Evolutionary conservation across 2,888 invertebrate species (phyloP).

Genomic region (Dicycla oo): DNA sequence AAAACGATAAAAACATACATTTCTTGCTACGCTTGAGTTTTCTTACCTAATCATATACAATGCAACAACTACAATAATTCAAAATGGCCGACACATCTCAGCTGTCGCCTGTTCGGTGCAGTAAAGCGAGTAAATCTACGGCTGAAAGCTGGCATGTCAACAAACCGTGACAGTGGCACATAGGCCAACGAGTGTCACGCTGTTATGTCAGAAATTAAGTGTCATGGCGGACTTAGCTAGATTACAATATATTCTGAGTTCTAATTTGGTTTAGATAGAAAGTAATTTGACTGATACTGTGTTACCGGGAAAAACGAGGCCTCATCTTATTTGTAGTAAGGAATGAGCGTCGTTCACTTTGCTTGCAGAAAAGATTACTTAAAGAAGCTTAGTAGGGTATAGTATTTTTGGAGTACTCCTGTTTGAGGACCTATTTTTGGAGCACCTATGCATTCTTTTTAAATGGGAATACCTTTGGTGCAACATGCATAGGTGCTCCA

Average conservation of each 20-base stretch:
- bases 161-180: constrained; percentile 30
- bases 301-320: not conserved
- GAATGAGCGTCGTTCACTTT: too few relatives aligned
- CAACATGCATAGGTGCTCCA: too few relatives aligned
- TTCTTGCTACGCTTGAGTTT: not conserved
- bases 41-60: not conserved
- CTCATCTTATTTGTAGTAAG: too few relatives aligned
- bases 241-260: not conserved
- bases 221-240: not conserved
- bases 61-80: constrained; percentile 18
- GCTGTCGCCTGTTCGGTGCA: constrained; percentile 40
- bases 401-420: too few relatives aligned
- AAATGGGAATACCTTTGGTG: too few relatives aligned
- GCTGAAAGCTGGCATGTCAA: constrained; percentile 52
- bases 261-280: not conserved
- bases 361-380: too few relatives aligned
- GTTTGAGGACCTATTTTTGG: too few relatives aligned
- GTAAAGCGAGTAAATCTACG: constrained; percentile 40
- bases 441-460: too few relatives aligned
- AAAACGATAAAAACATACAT: not conserved
- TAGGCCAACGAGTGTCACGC: constrained; percentile 1
- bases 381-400: too few relatives aligned
- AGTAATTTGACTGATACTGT: not conserved
- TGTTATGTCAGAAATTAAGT: constrained; percentile 18
- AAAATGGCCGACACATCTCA: constrained; percentile 40